phyloP scores from a whole-genome alignment of 2,797 vertebrate genomes.

The Vespertilio murinus region DNA sequence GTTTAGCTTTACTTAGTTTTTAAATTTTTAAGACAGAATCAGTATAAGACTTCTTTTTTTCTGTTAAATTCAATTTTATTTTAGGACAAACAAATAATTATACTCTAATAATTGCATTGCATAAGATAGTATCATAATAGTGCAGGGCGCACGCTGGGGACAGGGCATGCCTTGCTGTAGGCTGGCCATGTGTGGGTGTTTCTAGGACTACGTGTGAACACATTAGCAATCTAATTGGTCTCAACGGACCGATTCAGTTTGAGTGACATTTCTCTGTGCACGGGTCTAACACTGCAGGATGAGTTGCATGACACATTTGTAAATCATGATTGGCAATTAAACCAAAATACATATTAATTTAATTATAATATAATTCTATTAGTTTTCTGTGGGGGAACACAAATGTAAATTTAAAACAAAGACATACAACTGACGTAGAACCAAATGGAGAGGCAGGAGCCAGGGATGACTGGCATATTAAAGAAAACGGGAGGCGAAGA shows the following conservation, averaged over 20 bases:
- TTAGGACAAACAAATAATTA: not conserved
- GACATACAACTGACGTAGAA: not conserved
- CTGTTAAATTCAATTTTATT: not conserved
- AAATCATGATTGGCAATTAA: not conserved
- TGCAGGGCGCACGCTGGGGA: accelerated
- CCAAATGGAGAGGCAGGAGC: not conserved
- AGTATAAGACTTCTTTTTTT: not conserved
- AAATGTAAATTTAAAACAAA: constrained; percentile 16
- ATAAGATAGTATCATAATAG: not conserved
- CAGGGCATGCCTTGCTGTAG: accelerated
- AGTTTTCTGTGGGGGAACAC: not conserved
- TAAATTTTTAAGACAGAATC: constrained; percentile 1
- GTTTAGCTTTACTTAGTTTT: not conserved
- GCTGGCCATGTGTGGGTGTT: not conserved
- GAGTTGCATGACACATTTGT: not conserved
- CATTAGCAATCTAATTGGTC: not conserved
- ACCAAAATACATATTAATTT: not conserved
- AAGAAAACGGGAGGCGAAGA: not conserved
- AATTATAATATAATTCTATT: not conserved
- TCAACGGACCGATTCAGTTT: not conserved
- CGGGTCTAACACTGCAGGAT: not conserved
- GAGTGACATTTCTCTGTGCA: not conserved
- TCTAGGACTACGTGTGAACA: not conserved
- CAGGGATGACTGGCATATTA: not conserved
- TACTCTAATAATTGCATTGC: not conserved